Conservation (phyloP, 2,113 vertebrate species). For the Poeciliopsis retropinna region DNA sequence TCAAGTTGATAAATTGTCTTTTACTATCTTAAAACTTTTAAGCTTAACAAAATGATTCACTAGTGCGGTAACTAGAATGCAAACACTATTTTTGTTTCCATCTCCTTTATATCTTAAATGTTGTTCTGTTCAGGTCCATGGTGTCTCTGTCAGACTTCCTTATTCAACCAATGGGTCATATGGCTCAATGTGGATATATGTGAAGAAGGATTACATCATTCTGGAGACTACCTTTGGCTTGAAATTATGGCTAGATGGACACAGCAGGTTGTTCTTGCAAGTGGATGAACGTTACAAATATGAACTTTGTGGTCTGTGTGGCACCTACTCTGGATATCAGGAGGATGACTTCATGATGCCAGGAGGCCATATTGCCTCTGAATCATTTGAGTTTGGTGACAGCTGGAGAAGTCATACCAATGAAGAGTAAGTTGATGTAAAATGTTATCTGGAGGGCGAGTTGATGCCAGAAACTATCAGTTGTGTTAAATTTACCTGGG, state of each 20-base stretch:
- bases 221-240: conserved; percentile 79
- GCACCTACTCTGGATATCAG: conserved; percentile 78
- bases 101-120: background rate
- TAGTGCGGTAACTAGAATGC: too few relatives aligned
- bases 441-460: too few relatives aligned
- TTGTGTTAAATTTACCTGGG: too few relatives aligned
- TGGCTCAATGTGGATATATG: conserved; percentile 55
- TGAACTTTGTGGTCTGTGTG: conserved; percentile 80
- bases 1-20: too few relatives aligned
- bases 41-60: too few relatives aligned
- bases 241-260: conserved; percentile 71
- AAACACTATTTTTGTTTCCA: too few relatives aligned
- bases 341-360: conserved; percentile 78
- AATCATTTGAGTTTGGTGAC: conserved; percentile 74
- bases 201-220: conserved; percentile 49
- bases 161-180: conserved; percentile 43
- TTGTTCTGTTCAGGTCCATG: conserved; percentile 61
- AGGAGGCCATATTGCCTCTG: conserved; percentile 60
- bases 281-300: conserved; percentile 79
- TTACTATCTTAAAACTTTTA: too few relatives aligned
- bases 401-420: conserved; percentile 76
- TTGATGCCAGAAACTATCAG: too few relatives aligned
- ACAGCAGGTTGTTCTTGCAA: conserved; percentile 77
- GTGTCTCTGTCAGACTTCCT: conserved; percentile 49
- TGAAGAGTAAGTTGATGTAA: conserved; percentile 52